Evolutionary conservation across 1,140 invertebrate genomes (phyloP).

Genomic region (Listronotus bonariensis): DNA sequence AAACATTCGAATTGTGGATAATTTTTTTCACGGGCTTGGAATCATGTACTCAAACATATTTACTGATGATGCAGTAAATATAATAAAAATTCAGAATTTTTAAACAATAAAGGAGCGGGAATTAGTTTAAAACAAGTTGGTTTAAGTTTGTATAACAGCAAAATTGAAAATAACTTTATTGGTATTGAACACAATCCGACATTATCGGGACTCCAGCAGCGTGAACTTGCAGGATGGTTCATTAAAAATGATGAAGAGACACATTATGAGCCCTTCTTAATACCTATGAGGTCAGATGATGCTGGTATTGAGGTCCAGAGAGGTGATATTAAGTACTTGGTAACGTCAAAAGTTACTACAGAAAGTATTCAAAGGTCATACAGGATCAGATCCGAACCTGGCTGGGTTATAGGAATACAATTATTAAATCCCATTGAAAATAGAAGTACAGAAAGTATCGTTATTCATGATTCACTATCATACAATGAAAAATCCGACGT

Average conservation of each 20-base stretch:
- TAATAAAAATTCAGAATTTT: conserved; percentile 89
- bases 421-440: conserved; percentile 87
- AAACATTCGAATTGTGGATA: conserved; percentile 78
- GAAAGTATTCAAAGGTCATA: conserved; percentile 57
- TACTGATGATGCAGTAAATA: conserved; percentile 81
- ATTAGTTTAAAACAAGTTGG: conserved; percentile 88
- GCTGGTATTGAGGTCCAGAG: conserved; percentile 68
- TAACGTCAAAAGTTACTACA: conserved; percentile 68
- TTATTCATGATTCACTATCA: conserved; percentile 74
- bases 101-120: conserved; percentile 84
- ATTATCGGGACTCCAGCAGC: conserved; percentile 80
- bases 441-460: conserved; percentile 80
- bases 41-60: conserved; percentile 89
- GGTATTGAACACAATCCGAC: conserved; percentile 93
- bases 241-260: conserved; percentile 70
- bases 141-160: conserved; percentile 74
- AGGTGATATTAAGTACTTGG: conserved; percentile 76
- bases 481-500: conserved; percentile 62
- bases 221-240: conserved; percentile 93
- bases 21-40: conserved; percentile 86
- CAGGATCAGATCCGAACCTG: conserved; percentile 58
- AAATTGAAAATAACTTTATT: conserved; percentile 82
- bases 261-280: conserved; percentile 69
- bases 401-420: conserved; percentile 80
- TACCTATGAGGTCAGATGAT: conserved; percentile 63